Conservation (phyloP, 2,888 invertebrate species). For the Euplagia quadripunctaria region DNA sequence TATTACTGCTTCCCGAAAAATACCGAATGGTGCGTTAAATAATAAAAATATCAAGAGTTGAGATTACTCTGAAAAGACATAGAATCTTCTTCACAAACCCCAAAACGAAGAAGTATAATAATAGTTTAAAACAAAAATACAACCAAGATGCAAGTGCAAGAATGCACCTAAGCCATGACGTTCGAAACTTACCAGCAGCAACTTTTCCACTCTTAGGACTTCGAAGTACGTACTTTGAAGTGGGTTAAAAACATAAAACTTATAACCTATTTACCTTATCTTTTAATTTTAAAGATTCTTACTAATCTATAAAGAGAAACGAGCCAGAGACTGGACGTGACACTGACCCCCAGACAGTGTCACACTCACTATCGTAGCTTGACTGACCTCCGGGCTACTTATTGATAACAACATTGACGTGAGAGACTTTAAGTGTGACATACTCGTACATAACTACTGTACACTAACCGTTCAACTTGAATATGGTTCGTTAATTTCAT, state of each 20-base stretch:
- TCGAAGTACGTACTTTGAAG: background rate
- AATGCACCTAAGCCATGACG: background rate
- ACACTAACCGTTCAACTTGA: background rate
- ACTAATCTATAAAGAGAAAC: background rate
- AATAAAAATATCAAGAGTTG: background rate
- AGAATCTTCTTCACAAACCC: too few species aligned
- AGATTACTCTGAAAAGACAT: background rate
- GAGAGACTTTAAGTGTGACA: background rate
- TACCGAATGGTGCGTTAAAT: background rate
- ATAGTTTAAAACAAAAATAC: too few species aligned
- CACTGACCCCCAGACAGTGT: slow-evolving; percentile 9
- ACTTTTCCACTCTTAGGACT: background rate
- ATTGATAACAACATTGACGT: background rate
- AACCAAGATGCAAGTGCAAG: too few species aligned
- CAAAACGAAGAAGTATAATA: too few species aligned
- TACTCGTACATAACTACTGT: too few species aligned
- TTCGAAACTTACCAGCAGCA: background rate
- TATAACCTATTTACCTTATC: background rate
- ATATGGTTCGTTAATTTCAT: background rate
- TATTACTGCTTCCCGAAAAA: too few species aligned
- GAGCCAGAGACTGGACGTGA: background rate
- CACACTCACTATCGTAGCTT: background rate
- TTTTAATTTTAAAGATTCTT: background rate
- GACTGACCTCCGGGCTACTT: slow-evolving; percentile 1
- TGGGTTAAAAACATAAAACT: background rate